phyloP scores from a whole-genome alignment of 2,888 invertebrate species.

The Neocrepidodera transversa region DNA sequence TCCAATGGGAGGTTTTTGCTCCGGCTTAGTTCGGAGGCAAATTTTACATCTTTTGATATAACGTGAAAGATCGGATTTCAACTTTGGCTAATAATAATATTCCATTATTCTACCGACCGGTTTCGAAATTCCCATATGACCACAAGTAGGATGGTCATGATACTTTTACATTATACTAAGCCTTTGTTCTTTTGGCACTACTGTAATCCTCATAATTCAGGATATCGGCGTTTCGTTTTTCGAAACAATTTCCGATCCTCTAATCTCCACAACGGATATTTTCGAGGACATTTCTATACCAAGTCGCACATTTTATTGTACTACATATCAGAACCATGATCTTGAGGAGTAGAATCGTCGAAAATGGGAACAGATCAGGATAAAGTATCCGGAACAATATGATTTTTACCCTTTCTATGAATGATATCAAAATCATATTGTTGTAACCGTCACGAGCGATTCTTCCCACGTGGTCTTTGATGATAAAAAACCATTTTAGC shows the following conservation, averaged over 20 bases:
- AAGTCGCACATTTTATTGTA: slow-evolving; percentile 30
- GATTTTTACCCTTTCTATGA: background rate
- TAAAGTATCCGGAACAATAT: too few relatives aligned
- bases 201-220: too few relatives aligned
- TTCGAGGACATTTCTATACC: slow-evolving; percentile 20
- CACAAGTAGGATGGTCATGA: slow-evolving; percentile 37
- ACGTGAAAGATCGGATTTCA: slow-evolving; percentile 35
- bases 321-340: slow-evolving; percentile 29
- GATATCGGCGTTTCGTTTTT: too few relatives aligned
- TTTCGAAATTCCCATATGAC: slow-evolving; percentile 41
- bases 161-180: slow-evolving; percentile 8
- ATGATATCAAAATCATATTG: slow-evolving; percentile 27
- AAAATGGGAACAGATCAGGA: too few relatives aligned
- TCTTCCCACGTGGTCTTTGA: slow-evolving; percentile 37
- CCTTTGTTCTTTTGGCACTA: slow-evolving; percentile 33
- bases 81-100: slow-evolving; percentile 44
- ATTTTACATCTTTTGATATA: slow-evolving; percentile 37
- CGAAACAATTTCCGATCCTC: slow-evolving; percentile 19
- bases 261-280: slow-evolving; percentile 38
- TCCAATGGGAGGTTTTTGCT: slow-evolving; percentile 22
- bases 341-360: background rate
- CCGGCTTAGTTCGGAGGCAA: slow-evolving; percentile 38
- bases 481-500: slow-evolving; percentile 23
- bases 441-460: slow-evolving; percentile 21
- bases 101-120: slow-evolving; percentile 30